Conservation (phyloP, 1,140 invertebrate species). For the Cyphomyrmex costatus region DNA sequence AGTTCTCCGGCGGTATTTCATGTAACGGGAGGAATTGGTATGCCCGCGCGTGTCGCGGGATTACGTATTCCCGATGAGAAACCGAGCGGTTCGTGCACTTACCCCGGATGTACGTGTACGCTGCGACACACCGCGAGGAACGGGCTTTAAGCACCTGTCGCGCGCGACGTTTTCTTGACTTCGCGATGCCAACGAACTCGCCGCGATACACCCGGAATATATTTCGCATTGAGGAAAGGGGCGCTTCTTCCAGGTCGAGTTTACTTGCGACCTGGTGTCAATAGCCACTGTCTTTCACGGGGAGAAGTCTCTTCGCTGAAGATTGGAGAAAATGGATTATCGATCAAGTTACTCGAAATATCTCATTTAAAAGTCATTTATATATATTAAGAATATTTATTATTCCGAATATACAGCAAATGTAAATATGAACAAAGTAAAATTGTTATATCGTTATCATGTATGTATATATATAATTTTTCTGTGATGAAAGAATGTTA, state of each 20-base stretch:
- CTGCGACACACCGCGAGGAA: slow-evolving; percentile 38
- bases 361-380: neutral
- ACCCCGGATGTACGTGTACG: slow-evolving; percentile 69
- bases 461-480: no score
- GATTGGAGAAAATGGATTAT: slow-evolving; percentile 21
- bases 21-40: slow-evolving; percentile 69
- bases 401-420: neutral
- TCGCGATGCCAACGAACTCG: slow-evolving; percentile 63
- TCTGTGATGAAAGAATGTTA: neutral
- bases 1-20: slow-evolving; percentile 53
- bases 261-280: neutral
- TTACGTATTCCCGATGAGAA: slow-evolving; percentile 71
- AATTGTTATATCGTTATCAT: neutral
- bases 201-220: slow-evolving; percentile 56
- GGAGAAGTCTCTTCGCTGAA: neutral
- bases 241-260: neutral
- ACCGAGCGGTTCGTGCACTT: slow-evolving; percentile 71
- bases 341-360: neutral
- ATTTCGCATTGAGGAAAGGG: slow-evolving; percentile 33
- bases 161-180: slow-evolving; percentile 45
- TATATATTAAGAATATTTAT: neutral
- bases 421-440: neutral
- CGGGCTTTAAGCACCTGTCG: slow-evolving; percentile 64
- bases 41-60: slow-evolving; percentile 65
- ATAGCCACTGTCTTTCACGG: neutral